phyloP scores from a whole-genome alignment of 1,140 invertebrate species.

The Drosophila jambulina region DNA sequence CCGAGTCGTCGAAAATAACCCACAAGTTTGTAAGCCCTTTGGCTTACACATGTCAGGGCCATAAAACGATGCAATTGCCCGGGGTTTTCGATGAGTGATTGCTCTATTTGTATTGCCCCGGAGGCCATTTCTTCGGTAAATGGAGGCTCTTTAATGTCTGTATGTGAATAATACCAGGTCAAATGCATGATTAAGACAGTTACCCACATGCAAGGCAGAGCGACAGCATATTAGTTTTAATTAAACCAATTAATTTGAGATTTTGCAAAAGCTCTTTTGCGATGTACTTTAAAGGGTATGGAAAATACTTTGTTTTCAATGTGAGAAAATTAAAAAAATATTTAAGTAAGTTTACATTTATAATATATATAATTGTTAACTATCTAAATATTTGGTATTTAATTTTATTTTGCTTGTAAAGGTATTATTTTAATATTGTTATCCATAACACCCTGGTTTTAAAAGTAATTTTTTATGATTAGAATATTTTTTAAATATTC shows the following conservation, averaged over 20 bases:
- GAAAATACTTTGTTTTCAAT: background rate
- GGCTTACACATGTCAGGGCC: constrained; percentile 45
- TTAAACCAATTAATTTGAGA: constrained; percentile 9
- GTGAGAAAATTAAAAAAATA: background rate
- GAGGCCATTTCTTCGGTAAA: background rate
- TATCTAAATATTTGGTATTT: background rate
- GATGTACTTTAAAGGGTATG: background rate
- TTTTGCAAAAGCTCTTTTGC: background rate
- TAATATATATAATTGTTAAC: background rate
- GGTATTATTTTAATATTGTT: background rate
- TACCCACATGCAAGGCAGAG: background rate
- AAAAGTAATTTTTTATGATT: too few relatives aligned
- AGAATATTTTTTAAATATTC: background rate
- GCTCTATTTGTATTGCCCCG: constrained; percentile 9
- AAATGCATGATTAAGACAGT: constrained; percentile 2
- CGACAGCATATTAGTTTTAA: constrained; percentile 7
- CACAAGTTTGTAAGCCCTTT: constrained; percentile 31
- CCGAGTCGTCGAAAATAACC: constrained; percentile 1
- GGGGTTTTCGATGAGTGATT: constrained; percentile 10
- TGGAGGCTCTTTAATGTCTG: background rate
- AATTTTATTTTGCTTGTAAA: too few relatives aligned
- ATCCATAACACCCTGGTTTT: too few relatives aligned
- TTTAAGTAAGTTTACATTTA: too few relatives aligned
- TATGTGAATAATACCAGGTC: background rate
- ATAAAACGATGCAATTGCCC: constrained; percentile 32